Base-by-base conservation (phyloP, 2,797 vertebrate genomes). In the Orientallactaga sibirica region DNA sequence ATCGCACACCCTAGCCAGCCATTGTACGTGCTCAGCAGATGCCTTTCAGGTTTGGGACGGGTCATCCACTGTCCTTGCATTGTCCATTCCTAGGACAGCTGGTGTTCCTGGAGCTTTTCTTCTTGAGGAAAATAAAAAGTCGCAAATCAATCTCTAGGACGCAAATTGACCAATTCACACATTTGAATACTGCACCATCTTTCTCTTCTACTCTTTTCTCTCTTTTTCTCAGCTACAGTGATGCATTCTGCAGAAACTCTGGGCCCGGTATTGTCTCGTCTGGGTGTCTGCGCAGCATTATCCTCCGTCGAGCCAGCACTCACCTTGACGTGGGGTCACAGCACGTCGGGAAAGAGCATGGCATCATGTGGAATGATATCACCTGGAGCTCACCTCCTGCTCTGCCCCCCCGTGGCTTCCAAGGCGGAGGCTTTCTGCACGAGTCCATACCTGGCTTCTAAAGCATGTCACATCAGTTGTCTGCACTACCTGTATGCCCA, bases 381-480 rank as follows among this genome's bases (percentile, higher is more conserved):
- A 7, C 62, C 0, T 3, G 55, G 25, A 25, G 12, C 10, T 61
- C 2, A n/a, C 3, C 55, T 74, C 61, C 37, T 48, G 48, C 41
- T 25, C 10, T 8, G 33, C 3, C 19, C 7, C 7, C 0, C 4
- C 0, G 0, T 12, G 16, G 29, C 22, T 52, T 55, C 64, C 7
- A 27, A 9, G 8, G 11, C 20, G 27, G 70, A 9, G 19, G 29
- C 3, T 58, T 62, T 4, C 8, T 0, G 2, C 12, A 2, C 27
- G 7, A 7, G 0, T 0, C 7, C 6, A 2, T 0, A 68, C 3
- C 33, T 20, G 2, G 43, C n/a, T 9, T 82, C 70, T 73, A 0
- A 68, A 48, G 24, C 66, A 5, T 9, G 52, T 62, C 27, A 15
- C 7, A 0, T 1, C 20, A 0, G 0, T 15, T 7, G 5, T 48